phyloP scores from a whole-genome alignment of 2,888 invertebrate species.

The Portevinia maculata region DNA sequence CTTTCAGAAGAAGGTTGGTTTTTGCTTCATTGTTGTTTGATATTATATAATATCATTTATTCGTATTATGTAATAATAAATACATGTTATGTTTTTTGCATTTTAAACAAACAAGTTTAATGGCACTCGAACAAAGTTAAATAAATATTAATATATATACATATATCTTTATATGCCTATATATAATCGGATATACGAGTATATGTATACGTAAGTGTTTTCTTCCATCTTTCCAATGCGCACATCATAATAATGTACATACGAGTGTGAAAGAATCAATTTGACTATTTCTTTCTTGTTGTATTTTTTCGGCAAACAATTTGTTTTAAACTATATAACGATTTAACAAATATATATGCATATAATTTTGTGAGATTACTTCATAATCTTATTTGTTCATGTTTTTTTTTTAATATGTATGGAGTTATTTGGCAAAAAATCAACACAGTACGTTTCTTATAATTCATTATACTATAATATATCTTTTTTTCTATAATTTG shows the following conservation, averaged over 20 bases:
- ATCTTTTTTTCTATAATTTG: conserved; percentile 52
- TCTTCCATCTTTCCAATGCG: conserved; percentile 59
- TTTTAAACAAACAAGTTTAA: conserved; percentile 70
- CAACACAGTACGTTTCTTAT: conserved; percentile 82
- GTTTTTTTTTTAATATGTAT: conserved; percentile 51
- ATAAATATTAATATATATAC: conserved; percentile 62
- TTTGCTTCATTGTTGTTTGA: conserved; percentile 18
- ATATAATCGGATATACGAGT: too few species aligned
- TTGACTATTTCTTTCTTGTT: conserved; percentile 37
- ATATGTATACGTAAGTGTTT: conserved; percentile 66
- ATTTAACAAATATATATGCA: conserved; percentile 74
- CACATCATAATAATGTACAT: conserved; percentile 54
- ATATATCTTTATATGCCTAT: conserved; percentile 40
- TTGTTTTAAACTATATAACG: conserved; percentile 74
- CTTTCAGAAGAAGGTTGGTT: conserved; percentile 47
- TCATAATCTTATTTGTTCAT: conserved; percentile 71
- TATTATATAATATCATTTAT: conserved; percentile 30
- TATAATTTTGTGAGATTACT: conserved; percentile 64
- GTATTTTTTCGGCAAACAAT: conserved; percentile 42
- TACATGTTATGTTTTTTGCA: conserved; percentile 36
- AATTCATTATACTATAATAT: conserved; percentile 51
- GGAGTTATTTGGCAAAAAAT: conserved; percentile 81
- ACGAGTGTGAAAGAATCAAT: conserved; percentile 36
- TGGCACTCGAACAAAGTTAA: conserved; percentile 73
- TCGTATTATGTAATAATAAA: conserved; percentile 64